phyloP scores from a whole-genome alignment of 2,797 vertebrate species.

The Gallinago nigripennis region DNA sequence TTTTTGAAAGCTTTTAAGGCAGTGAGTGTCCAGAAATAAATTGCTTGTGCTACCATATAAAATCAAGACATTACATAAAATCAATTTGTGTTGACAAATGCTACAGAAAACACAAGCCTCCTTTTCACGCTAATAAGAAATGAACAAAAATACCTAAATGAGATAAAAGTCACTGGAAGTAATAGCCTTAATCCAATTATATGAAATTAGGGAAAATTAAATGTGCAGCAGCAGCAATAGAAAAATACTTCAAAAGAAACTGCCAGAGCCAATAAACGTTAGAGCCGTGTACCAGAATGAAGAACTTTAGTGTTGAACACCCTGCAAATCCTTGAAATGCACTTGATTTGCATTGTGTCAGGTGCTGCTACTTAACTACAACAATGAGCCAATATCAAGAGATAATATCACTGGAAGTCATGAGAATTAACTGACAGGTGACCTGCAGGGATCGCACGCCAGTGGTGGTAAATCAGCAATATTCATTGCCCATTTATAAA shows the following conservation, averaged over 20 bases:
- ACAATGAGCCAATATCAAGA: not conserved
- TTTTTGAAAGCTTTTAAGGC: not conserved
- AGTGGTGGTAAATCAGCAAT: not conserved
- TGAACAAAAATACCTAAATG: not conserved
- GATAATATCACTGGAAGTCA: not conserved
- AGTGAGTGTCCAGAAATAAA: not conserved
- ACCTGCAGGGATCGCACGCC: not conserved
- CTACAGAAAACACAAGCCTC: not conserved
- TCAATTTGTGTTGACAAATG: not conserved
- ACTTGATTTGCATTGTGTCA: not conserved
- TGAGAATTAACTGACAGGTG: not conserved
- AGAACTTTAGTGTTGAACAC: not conserved
- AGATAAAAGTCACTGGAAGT: not conserved
- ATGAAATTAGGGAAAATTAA: not conserved
- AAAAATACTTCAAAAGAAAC: not conserved
- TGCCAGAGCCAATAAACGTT: not conserved
- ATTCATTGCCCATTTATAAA: not conserved
- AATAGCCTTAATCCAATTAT: conserved; percentile 10
- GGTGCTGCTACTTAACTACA: not conserved
- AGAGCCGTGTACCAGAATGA: not conserved
- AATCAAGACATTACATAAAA: not conserved
- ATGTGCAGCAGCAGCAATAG: not conserved
- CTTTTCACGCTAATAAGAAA: not conserved
- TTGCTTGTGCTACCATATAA: not conserved
- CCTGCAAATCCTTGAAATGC: not conserved